Evolutionary conservation across 1,140 invertebrate genomes (phyloP), one percentile per base, ranked within the genome.

Genomic region (Bradysia coprophila): DNA sequence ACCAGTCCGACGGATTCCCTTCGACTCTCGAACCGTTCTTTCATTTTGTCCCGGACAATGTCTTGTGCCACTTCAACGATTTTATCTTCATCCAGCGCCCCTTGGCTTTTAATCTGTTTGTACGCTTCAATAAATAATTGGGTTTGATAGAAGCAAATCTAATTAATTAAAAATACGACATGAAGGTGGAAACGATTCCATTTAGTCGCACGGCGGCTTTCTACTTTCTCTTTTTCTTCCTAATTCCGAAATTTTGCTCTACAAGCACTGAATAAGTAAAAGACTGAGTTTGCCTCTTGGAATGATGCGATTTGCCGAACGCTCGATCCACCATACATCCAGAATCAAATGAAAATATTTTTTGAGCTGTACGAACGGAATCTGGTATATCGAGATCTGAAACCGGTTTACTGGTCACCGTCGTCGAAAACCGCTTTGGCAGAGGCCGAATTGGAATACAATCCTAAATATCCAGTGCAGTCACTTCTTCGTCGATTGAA

Each of bases 351-450:
- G 21, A 61, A 69, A 36, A 67, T 78, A 44, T 98, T 95, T 61
- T 78, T 75, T 51, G 66, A 76, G 37, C 68, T 95, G 43, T 94
- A 81, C 60, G 71, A 91, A 51, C 81, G 78, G 56, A 78, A 76
- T 11, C 66, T 86, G 1, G 72, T 96, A 23, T 95, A 79, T 61
- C 66, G 85, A 49, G 85, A 86, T 55, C 68, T 89, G 36, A 96
- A 96, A 63, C 95, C 96, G 3, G 88, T 98, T 19, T 88, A 89
- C 66, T 98, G 93, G 91, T 98, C 91, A 31, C 89, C 91, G 9
- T 87, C 84, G 1, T 85, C 85, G 18, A 78, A 86, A 63, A 95
- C 91, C 51, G 92, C 94, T 10, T 59, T 99, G 51, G 95, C 95
- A 11, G 95, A 99, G 69, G 81, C 94, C 2, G 95, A 99, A 64